phyloP scores from a whole-genome alignment of 2,113 vertebrate species.

The Lepisosteus oculatus region DNA sequence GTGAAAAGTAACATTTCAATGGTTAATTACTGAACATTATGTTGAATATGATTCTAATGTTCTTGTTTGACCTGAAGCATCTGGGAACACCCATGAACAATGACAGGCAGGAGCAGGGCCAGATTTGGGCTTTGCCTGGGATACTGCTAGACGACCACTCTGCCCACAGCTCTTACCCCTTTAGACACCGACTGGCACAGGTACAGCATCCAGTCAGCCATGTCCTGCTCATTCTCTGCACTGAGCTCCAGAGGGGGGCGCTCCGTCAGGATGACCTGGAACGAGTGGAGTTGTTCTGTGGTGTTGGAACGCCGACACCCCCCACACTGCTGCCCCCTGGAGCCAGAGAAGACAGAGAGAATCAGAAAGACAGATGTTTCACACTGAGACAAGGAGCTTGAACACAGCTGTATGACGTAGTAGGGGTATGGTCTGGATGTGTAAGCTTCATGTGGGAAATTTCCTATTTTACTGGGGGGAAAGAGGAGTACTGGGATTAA shows the following conservation, averaged over 20 bases:
- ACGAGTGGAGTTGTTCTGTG: constrained; percentile 86
- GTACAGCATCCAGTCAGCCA: constrained; percentile 95
- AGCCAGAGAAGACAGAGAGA: background rate
- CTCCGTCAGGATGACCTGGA: constrained; percentile 90
- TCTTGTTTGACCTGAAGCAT: background rate
- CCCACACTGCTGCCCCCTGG: constrained; percentile 90
- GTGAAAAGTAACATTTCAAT: background rate
- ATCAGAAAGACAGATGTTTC: background rate
- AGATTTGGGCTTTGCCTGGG: background rate
- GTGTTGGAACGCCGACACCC: constrained; percentile 88
- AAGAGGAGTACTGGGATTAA: no score
- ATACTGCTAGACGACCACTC: no score
- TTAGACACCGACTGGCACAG: constrained; percentile 96
- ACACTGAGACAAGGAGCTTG: no score
- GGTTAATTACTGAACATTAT: background rate
- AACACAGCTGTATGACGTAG: no score
- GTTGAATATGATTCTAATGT: background rate
- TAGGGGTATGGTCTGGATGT: no score
- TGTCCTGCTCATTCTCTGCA: constrained; percentile 83
- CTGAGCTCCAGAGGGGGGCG: constrained; percentile 89
- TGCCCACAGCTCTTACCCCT: constrained; percentile 69
- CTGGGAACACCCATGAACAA: background rate
- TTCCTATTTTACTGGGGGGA: no score
- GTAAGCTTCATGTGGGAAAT: no score
- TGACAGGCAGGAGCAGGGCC: background rate